These are phyloP conservation scores for Chelonia mydas DNA, from an alignment of 2,797 vertebrate genomes.

Conservation along the genomic window DNA sequence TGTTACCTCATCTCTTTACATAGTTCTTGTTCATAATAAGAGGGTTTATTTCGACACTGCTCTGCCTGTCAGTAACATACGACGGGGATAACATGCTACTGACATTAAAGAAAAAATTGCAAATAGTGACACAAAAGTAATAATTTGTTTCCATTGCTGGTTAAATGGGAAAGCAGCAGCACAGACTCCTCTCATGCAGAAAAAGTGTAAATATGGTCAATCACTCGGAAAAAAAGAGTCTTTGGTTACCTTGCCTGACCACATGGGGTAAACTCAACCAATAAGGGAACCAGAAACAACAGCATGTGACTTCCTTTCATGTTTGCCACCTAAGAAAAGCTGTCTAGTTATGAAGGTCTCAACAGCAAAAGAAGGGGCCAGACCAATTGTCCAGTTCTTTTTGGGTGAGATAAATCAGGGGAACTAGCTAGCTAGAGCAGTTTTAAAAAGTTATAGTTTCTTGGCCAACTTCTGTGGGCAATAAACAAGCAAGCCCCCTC, in stretches of 20 bases:
- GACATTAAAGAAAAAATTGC: neutral
- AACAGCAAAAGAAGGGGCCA: neutral
- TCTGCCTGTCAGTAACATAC: too few relatives aligned
- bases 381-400: neutral
- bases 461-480: neutral
- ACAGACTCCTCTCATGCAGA: neutral
- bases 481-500: neutral
- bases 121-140: neutral
- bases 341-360: neutral
- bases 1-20: too few relatives aligned
- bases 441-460: neutral
- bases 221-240: neutral
- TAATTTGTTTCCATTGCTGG: neutral
- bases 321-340: neutral
- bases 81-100: neutral
- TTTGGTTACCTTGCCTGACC: neutral
- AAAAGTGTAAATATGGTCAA: too few relatives aligned
- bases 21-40: too few relatives aligned
- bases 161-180: neutral
- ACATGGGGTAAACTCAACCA: neutral
- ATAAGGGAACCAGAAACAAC: neutral
- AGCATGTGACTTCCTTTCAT: neutral
- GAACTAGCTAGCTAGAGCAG: neutral
- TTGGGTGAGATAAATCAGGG: neutral
- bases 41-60: too few relatives aligned